A percentile compares a stretch with the other conserved stretches of the same genome.
phyloP scores from a whole-genome alignment of 2,797 vertebrate species.

The Takifugu ocellatus region DNA sequence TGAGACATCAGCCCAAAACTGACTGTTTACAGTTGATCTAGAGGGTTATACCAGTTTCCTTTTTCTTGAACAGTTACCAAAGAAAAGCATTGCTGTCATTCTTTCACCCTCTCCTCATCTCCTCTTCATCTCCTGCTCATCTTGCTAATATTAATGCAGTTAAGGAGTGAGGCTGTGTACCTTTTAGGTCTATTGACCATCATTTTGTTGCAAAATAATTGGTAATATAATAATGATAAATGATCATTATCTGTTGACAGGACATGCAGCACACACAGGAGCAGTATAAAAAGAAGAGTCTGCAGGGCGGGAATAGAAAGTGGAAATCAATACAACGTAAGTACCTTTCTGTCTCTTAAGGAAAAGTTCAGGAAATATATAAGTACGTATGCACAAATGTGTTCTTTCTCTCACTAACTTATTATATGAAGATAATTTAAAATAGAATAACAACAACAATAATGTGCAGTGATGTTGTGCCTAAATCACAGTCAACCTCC shows the following conservation, averaged over 20 bases:
- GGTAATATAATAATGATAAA: constrained; percentile 21
- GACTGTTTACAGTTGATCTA: not conserved
- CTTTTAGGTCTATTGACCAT: constrained; percentile 64
- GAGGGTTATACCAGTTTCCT: constrained; percentile 13
- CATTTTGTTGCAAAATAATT: constrained; percentile 58
- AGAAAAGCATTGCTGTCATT: constrained; percentile 9
- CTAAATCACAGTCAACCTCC: not conserved
- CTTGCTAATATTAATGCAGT: constrained; percentile 64
- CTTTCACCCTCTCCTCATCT: constrained; percentile 17
- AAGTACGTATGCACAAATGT: constrained; percentile 12
- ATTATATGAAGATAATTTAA: not conserved
- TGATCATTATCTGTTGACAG: constrained; percentile 63
- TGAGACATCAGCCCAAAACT: constrained; percentile 3
- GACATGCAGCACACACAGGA: constrained; percentile 53
- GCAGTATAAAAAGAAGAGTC: constrained; percentile 37
- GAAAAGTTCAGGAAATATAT: constrained; percentile 49
- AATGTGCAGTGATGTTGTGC: constrained; percentile 3
- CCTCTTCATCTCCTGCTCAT: constrained; percentile 44
- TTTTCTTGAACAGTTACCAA: constrained; percentile 11
- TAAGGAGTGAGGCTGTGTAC: constrained; percentile 38
- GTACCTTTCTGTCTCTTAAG: constrained; percentile 41
- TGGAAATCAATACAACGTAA: constrained; percentile 65
- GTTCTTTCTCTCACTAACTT: not conserved
- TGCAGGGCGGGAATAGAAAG: constrained; percentile 56
- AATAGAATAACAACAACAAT: too few species aligned